These are phyloP conservation scores for Brotogeris chrysoptera DNA, from an alignment of 2,797 vertebrate species.

Conservation along the genomic window DNA sequence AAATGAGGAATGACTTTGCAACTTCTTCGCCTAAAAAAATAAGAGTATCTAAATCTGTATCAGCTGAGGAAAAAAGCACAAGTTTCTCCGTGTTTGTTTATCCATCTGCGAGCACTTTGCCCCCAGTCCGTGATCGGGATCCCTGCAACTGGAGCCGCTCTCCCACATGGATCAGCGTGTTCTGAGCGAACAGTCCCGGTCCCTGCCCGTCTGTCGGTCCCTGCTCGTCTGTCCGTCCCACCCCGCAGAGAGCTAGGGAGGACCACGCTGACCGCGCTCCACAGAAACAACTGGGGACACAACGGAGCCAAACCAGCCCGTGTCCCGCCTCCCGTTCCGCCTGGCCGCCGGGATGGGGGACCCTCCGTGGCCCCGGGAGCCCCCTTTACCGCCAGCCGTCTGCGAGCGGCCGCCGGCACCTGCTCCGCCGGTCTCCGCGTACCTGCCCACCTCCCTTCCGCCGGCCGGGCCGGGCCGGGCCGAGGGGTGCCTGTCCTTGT, in stretches of 20 bases:
- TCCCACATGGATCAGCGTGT: neutral
- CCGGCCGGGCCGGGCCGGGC: neutral
- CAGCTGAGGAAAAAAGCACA: neutral
- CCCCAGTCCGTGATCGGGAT: neutral
- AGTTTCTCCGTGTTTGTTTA: neutral
- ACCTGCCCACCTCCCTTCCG: neutral
- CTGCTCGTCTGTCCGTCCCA: too few species aligned
- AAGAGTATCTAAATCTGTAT: fast-evolving
- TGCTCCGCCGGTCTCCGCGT: neutral
- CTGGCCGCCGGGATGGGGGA: neutral
- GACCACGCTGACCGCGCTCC: neutral
- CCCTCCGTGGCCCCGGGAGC: neutral
- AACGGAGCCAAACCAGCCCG: neutral
- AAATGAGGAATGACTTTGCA: neutral
- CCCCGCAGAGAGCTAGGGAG: neutral
- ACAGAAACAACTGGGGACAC: fast-evolving
- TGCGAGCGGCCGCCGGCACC: neutral
- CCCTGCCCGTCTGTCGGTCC: too few species aligned
- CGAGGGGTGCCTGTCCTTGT: neutral
- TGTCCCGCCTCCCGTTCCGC: neutral
- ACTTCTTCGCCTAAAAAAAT: neutral
- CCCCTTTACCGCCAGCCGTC: neutral
- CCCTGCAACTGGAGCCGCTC: neutral
- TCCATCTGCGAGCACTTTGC: neutral
- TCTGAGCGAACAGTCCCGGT: fast-evolving